These are phyloP conservation scores for Bos taurus DNA, from an alignment of 2,113 vertebrate species.

Conservation along the genomic window ARS-UCD2.0 NC_037348.1:61919001-61919500, in stretches of 20 bases:
- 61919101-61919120: rapidly evolving
- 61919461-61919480: background rate
- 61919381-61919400: rapidly evolving
- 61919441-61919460: background rate
- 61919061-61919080: rapidly evolving
- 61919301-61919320: background rate
- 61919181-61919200: background rate
- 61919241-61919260: rapidly evolving
- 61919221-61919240: rapidly evolving
- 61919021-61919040: rapidly evolving
- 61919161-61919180: background rate
- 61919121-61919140: rapidly evolving
- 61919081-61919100: rapidly evolving
- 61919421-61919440: rapidly evolving
- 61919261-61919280: rapidly evolving
- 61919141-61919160: rapidly evolving
- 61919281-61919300: rapidly evolving
- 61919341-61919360: rapidly evolving
- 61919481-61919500: rapidly evolving
- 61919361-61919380: background rate
- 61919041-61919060: rapidly evolving
- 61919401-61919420: rapidly evolving
- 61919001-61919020: rapidly evolving
- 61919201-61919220: background rate
- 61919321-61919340: rapidly evolving